These are phyloP conservation scores for Linnaemya tessellans DNA, from an alignment of 2,888 invertebrate genomes.

Conservation along the genomic window DNA sequence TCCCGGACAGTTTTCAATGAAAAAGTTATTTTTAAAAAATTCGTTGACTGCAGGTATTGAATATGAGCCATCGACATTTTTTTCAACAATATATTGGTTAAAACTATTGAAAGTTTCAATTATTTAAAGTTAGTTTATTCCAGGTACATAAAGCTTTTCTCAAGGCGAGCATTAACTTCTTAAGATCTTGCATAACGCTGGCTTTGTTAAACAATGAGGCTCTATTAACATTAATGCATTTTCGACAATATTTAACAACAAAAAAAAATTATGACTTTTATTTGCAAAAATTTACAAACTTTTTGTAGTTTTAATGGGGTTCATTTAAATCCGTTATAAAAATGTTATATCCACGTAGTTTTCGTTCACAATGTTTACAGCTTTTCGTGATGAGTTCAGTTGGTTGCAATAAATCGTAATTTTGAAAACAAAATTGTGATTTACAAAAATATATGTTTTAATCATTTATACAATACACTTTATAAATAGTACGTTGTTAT, in stretches of 20 bases:
- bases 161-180: not conserved
- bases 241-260: slow-evolving; percentile 53
- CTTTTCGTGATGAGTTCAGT: slow-evolving; percentile 6
- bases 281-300: slow-evolving; percentile 61
- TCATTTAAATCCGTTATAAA: slow-evolving; percentile 41
- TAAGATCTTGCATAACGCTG: not conserved
- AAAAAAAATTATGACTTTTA: not conserved
- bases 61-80: too few species aligned
- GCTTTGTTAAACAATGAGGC: slow-evolving; percentile 8
- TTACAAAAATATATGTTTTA: slow-evolving; percentile 19
- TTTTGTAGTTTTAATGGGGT: slow-evolving; percentile 42
- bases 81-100: slow-evolving; percentile 4
- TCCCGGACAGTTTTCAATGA: too few species aligned
- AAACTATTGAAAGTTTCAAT: slow-evolving; percentile 5
- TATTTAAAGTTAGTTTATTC: slow-evolving; percentile 11
- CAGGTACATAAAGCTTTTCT: slow-evolving; percentile 4
- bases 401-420: slow-evolving; percentile 33
- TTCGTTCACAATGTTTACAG: slow-evolving; percentile 15
- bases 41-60: too few species aligned
- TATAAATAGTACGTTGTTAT: slow-evolving; percentile 32
- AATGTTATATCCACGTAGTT: slow-evolving; percentile 57
- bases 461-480: slow-evolving; percentile 48
- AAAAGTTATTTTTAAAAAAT: too few species aligned
- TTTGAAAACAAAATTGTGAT: slow-evolving; percentile 34
- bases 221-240: slow-evolving; percentile 25